phyloP scores from a whole-genome alignment of 1,140 invertebrate species.

The Aphelinus certus region DNA sequence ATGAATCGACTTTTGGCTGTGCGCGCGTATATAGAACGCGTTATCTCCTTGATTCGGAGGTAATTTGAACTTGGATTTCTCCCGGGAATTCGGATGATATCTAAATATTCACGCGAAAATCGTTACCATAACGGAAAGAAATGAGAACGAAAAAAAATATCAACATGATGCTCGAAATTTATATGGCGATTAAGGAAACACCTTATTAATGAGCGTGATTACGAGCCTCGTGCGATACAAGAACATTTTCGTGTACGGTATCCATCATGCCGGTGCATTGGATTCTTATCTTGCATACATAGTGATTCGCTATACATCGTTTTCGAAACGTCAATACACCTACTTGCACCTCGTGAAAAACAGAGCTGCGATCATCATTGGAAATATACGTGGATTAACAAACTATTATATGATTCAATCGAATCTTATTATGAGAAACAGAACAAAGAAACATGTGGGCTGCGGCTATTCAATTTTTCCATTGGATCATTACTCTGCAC shows the following conservation, averaged over 20 bases:
- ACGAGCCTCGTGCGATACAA: neutral
- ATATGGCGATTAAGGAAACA: slow-evolving; percentile 19
- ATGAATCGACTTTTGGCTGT: slow-evolving; percentile 7
- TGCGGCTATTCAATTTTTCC: slow-evolving; percentile 24
- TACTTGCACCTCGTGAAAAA: slow-evolving; percentile 2
- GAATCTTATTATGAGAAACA: slow-evolving; percentile 17
- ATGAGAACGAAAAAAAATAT: slow-evolving; percentile 3
- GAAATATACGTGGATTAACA: neutral
- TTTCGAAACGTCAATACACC: neutral
- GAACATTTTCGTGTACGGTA: slow-evolving; percentile 2
- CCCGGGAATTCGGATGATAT: slow-evolving; percentile 6
- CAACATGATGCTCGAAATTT: slow-evolving; percentile 14
- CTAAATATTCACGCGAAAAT: neutral
- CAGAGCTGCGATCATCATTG: slow-evolving; percentile 19
- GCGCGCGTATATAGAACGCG: neutral
- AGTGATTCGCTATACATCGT: neutral
- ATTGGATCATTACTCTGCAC: slow-evolving; percentile 10
- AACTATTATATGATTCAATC: slow-evolving; percentile 2
- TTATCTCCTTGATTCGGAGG: slow-evolving; percentile 2
- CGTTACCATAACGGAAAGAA: neutral
- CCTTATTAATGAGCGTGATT: slow-evolving; percentile 21
- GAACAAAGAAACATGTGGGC: slow-evolving; percentile 29
- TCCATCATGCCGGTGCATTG: neutral
- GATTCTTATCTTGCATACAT: neutral
- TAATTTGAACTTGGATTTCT: slow-evolving; percentile 21